A percentile compares a stretch with the other conserved stretches of the same genome.
Conservation (phyloP, 2,888 invertebrate genomes). For the Aphodius sticticus region DNA sequence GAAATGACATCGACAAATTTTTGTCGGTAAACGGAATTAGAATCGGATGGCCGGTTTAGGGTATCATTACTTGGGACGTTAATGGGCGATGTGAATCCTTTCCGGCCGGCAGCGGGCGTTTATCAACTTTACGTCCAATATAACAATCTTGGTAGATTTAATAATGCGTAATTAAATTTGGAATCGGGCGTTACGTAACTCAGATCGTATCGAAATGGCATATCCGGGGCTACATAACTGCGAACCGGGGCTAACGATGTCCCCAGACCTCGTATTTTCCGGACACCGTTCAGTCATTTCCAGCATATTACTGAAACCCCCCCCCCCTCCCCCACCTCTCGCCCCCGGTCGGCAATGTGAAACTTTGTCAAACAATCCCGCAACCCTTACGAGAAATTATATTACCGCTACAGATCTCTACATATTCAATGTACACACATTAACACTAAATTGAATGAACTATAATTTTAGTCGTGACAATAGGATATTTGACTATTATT, state of each 20-base stretch:
- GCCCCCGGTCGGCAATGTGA: too few relatives aligned
- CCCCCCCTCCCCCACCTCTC: too few relatives aligned
- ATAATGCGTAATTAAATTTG: slow-evolving; percentile 28
- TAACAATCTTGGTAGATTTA: slow-evolving; percentile 24
- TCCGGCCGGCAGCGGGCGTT: background rate
- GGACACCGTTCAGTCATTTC: slow-evolving; percentile 1
- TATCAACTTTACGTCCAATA: slow-evolving; percentile 16
- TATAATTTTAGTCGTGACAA: too few relatives aligned
- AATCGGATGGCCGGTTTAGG: background rate
- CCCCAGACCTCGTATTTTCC: slow-evolving; percentile 26
- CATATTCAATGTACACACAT: too few relatives aligned
- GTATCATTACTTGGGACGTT: background rate
- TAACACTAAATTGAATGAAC: too few relatives aligned
- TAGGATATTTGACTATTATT: too few relatives aligned
- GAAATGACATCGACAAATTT: too few relatives aligned
- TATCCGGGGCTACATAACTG: slow-evolving; percentile 21
- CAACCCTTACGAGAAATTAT: too few relatives aligned
- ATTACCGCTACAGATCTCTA: too few relatives aligned
- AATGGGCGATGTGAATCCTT: background rate
- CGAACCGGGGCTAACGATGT: slow-evolving; percentile 25
- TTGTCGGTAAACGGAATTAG: background rate
- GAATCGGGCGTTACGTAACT: slow-evolving; percentile 21
- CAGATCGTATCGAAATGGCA: slow-evolving; percentile 27
- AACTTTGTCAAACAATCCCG: too few relatives aligned
- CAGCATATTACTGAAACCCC: background rate